Base-by-base conservation (phyloP, 1,140 invertebrate genomes). In the Eriosoma lanigerum region DNA sequence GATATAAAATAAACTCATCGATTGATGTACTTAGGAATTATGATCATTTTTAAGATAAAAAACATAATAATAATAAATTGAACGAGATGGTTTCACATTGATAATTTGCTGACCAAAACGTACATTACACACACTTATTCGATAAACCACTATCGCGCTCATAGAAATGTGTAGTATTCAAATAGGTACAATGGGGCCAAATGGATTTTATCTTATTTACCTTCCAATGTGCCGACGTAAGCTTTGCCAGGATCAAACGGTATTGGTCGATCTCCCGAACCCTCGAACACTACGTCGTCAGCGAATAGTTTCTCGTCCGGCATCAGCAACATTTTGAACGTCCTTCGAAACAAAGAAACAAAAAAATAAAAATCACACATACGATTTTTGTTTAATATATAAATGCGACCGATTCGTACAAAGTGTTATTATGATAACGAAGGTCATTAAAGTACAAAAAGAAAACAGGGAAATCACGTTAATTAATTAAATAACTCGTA, bases 241-340 rank as follows among this genome's bases (percentile, higher is more conserved):
- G 93, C 91, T 83, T 92, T 90, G 52, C 88, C 89, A 32, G 90
- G 88, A 86, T 94, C 92, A 86, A 93, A 94, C 82, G 89, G 85
- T 82, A 95, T 86, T 50, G 89, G 88, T 38, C 81, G 78, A 15
- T 93, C 93, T 52, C 88, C 84, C 12, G 91, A 91, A 48, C 90
- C 90, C 85, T 95, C 93, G 85, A 96, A 93, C 83, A 92, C 88
- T 32, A 91, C 92, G 84, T 94, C 93, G 32, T 92, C 89, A 72
- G 92, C 89, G 86, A 95, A 96, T 81, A 96, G 88, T 70, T 88
- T 89, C 81, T 88, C 87, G 85, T 95, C 93, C 38, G 90, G 90
- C 82, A 89, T 88, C 83, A 96, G 88, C 81, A 90, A 88, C 84
- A 96, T 85, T 73, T 91, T 91, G 89, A 95, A 95, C 72, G 90